Base-by-base conservation (phyloP, 2,797 vertebrate genomes). In the Artibeus jamaicensis region DNA sequence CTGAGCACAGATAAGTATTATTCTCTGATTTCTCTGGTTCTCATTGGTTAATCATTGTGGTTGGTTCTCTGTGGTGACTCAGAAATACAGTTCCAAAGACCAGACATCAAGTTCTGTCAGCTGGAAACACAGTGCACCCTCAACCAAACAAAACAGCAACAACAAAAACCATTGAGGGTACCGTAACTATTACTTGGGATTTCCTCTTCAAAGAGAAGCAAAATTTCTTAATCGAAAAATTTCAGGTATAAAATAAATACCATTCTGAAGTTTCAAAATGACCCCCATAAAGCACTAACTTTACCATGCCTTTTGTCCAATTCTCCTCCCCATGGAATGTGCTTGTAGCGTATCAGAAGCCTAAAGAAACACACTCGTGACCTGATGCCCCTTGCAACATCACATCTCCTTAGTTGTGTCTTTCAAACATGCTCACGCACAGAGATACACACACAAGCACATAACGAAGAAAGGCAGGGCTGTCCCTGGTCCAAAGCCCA, bases 31-130 rank as follows among this genome's bases (percentile, higher is more conserved):
- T 90, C 76, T 73, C 90, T 68, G 50, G 65, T 46, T 76, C 71
- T 89, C 92, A 91, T 29, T 71, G 96, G 96, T 86, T 92, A 93
- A 97, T 93, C 91, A 71, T 26, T 24, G 74, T 65, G 50, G 86
- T 85, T 65, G 50, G 86, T 85, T 83, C 73, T 92, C 70, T 57
- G 19, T n/a, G 55, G 55, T 88, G 65, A 95, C 92, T 90, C 73
- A 79, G 29, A 96, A 93, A 93, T 71, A 15, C 22, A 96, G 9
- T 94, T 92, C 82, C 37, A 74, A 71, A 91, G 46, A 70, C 90
- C 24, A 93, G 46, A 82, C 46, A 81, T 83, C 89, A 89, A 94
- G 18, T 1, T 82, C 55, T 95, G 59, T 91, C 79, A 87, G 37
- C 42, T 89, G 37, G 90, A 96, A 93, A 92, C 22, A 82, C 29